These are phyloP conservation scores for Channa maculata DNA, from an alignment of 2,113 vertebrate genomes.

Conservation along the genomic window DNA sequence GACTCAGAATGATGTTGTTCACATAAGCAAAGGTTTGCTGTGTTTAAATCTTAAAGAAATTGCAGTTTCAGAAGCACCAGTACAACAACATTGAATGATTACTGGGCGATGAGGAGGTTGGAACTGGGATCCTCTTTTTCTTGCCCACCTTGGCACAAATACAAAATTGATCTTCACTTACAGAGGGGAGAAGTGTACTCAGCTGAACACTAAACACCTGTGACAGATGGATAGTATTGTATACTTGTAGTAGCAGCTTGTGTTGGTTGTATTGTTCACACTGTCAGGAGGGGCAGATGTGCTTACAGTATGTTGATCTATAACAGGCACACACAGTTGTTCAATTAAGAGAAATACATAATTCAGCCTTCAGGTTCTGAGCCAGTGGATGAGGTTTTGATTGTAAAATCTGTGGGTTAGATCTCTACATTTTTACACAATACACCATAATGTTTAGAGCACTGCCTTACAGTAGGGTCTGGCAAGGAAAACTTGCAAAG, in stretches of 20 bases:
- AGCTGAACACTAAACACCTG: neutral
- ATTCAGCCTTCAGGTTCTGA: no score
- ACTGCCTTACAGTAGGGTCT: constrained; percentile 1
- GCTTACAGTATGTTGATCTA: no score
- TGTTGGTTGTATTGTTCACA: no score
- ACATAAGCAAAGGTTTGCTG: no score
- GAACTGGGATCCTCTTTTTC: neutral
- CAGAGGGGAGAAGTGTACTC: neutral
- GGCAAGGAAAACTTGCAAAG: neutral
- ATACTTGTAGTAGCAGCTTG: no score
- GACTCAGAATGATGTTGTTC: no score
- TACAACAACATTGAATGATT: neutral
- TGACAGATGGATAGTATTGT: neutral
- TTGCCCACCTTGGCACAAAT: neutral
- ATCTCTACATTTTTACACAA: no score
- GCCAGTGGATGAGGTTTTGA: no score
- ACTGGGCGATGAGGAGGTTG: neutral
- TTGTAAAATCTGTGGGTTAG: no score
- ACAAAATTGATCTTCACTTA: neutral
- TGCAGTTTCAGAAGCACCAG: neutral
- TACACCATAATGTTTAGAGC: neutral
- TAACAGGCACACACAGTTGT: no score
- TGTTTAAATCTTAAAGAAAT: neutral
- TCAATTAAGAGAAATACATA: no score
- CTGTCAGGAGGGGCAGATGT: no score